Conservation (phyloP, 2,888 invertebrate species). For the Ernsta delagoae region DNA sequence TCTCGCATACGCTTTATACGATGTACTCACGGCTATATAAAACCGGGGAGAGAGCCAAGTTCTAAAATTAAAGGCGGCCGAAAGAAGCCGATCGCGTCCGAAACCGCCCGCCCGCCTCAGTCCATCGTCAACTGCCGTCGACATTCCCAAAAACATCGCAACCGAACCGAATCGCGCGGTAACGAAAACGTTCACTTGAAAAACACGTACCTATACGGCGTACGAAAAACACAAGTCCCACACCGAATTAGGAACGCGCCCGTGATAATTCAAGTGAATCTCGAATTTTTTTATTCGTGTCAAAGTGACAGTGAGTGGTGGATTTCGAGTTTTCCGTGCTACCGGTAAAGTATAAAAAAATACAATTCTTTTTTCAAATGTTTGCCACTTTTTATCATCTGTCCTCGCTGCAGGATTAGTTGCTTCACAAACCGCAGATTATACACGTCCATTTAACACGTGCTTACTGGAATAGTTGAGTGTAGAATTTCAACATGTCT, state of each 20-base stretch:
- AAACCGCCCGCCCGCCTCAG: constrained; percentile 81
- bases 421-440: constrained; percentile 13
- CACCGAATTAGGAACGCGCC: constrained; percentile 62
- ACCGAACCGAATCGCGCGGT: constrained; percentile 72
- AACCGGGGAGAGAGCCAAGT: constrained; percentile 87
- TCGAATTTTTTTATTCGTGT: constrained; percentile 59
- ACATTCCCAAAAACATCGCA: constrained; percentile 72
- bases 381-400: constrained; percentile 50
- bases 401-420: constrained; percentile 45
- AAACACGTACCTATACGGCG: constrained; percentile 52
- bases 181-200: constrained; percentile 68
- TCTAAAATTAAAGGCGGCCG: constrained; percentile 86
- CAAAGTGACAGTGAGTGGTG: constrained; percentile 76
- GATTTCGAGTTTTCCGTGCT: constrained; percentile 67
- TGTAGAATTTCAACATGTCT: constrained; percentile 80
- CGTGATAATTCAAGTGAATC: constrained; percentile 65
- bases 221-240: constrained; percentile 56
- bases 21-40: constrained; percentile 85
- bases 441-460: constrained; percentile 54
- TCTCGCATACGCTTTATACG: constrained; percentile 83
- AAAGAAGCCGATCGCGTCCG: constrained; percentile 74
- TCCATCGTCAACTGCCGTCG: constrained; percentile 79
- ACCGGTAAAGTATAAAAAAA: constrained; percentile 67
- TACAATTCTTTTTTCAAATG: constrained; percentile 39
- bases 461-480: constrained; percentile 68